Evolutionary conservation across 2,113 vertebrate species (phyloP).

Genomic region (Turdus rufiventris): DNA sequence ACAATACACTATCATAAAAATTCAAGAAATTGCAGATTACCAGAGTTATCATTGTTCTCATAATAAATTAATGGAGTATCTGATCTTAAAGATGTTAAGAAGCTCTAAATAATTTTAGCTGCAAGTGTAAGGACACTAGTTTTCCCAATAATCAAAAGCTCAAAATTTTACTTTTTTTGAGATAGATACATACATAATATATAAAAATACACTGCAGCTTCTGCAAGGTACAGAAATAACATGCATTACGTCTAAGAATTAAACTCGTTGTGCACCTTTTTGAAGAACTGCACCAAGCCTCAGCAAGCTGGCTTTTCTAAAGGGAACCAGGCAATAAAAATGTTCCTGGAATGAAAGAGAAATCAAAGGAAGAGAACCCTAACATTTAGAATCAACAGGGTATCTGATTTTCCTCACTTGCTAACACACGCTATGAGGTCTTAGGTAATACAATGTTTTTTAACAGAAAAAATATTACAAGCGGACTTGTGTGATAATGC

Average conservation of each 20-base stretch:
- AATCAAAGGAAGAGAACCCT: neutral
- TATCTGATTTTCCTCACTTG: neutral
- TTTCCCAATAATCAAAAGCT: neutral
- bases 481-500: neutral
- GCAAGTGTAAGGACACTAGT: fast-evolving
- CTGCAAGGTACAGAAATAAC: neutral
- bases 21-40: neutral
- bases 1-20: neutral
- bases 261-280: neutral
- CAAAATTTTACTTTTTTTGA: neutral
- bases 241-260: neutral
- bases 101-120: neutral
- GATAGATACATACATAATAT: neutral
- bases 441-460: neutral
- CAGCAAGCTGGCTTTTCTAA: neutral
- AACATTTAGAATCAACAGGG: neutral
- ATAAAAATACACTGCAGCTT: neutral
- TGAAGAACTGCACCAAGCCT: neutral
- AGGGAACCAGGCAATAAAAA: neutral
- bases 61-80: neutral
- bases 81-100: neutral
- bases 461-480: neutral
- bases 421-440: neutral
- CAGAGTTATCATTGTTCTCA: neutral
- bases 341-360: neutral